These are phyloP conservation scores for Alauda arvensis DNA, from an alignment of 2,797 vertebrate species.

Conservation along the genomic window DNA sequence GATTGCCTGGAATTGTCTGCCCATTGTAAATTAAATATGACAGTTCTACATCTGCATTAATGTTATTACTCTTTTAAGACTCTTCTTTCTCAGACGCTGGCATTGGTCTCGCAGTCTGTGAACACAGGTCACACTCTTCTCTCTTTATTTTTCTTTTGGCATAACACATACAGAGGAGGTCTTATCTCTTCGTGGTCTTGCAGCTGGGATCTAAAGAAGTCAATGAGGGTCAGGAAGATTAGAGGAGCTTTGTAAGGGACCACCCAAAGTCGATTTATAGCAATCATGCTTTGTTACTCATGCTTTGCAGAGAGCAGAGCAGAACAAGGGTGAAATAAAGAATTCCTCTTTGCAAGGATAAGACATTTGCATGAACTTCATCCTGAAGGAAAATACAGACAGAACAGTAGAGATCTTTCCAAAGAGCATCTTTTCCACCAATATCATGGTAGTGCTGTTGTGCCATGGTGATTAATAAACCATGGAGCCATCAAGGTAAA, in stretches of 20 bases:
- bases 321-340: neutral
- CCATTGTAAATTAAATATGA: constrained; percentile 54
- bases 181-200: neutral
- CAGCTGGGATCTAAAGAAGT: neutral
- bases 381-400: neutral
- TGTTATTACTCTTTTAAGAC: constrained; percentile 45
- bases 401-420: neutral
- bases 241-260: neutral
- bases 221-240: neutral
- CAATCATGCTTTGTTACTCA: neutral
- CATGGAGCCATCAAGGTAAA: neutral
- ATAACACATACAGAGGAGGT: neutral
- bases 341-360: neutral
- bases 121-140: neutral
- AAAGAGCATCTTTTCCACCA: neutral
- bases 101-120: neutral
- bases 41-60: constrained; percentile 53
- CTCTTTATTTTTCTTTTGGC: neutral
- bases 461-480: neutral
- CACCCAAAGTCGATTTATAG: neutral
- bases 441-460: neutral
- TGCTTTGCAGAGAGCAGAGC: neutral
- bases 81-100: neutral
- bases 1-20: constrained; percentile 53
- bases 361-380: neutral